These are phyloP conservation scores for Hemicordylus capensis DNA, from an alignment of 2,113 vertebrate species.

Conservation along the genomic window DNA sequence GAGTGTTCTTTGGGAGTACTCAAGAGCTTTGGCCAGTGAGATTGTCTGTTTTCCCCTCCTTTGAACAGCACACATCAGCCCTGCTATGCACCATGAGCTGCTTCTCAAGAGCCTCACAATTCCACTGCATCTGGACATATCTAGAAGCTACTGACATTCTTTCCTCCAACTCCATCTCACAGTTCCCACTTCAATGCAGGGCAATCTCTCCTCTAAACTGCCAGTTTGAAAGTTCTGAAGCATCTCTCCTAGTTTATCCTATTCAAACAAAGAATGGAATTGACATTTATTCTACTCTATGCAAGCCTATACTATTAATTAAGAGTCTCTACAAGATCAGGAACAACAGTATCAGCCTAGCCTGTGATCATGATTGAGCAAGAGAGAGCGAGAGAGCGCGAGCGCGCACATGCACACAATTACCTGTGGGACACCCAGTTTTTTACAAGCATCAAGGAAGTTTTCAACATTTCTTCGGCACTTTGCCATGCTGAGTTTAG, in stretches of 20 bases:
- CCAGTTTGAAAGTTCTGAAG: neutral
- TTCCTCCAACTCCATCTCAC: neutral
- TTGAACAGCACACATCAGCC: neutral
- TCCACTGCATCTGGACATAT: neutral
- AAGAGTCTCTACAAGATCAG: neutral
- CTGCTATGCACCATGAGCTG: neutral
- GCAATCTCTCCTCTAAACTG: neutral
- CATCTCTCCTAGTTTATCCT: neutral
- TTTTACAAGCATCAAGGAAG: slow-evolving; percentile 98
- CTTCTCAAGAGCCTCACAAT: neutral
- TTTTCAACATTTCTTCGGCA: slow-evolving; percentile 98
- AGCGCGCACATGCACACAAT: neutral
- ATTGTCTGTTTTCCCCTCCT: neutral
- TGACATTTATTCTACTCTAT: neutral
- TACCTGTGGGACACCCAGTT: slow-evolving; percentile 95
- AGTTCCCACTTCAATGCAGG: neutral
- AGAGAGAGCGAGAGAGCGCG: no score
- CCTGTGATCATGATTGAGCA: neutral
- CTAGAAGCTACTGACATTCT: neutral
- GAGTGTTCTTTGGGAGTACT: neutral
- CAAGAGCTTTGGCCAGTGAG: neutral
- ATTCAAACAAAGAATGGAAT: neutral
- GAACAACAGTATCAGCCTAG: neutral
- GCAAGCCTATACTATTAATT: neutral
- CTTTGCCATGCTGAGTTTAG: slow-evolving; percentile 99